Base-by-base conservation (phyloP, 2,888 invertebrate species). In the Ariolimax columbianus region DNA sequence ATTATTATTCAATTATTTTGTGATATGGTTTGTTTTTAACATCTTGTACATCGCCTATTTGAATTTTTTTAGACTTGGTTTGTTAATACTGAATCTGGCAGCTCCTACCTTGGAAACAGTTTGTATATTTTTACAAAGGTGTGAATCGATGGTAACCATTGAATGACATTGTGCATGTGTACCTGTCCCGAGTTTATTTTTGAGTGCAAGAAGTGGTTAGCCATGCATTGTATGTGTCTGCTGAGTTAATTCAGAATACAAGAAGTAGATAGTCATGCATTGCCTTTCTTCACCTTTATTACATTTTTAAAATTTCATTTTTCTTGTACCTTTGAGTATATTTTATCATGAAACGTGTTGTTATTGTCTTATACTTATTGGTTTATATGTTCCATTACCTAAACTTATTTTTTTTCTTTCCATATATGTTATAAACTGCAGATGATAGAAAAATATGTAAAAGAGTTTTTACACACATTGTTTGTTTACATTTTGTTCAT, bases 1-100 rank as follows among this genome's bases (percentile, higher is more conserved):
- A 17, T 75, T 40, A 75, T 51, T 81, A 82, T 75, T 59, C 30
- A 63, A 40, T 82, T 73, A 72, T 19, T n/a, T 59, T 82, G 72
- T 72, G 59, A 72, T 55, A 55, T 30, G 23, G 33, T 75, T 55
- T 75, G 17, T 81, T 9, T 59, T 40, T 30, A 78, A 40, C n/a
- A 63, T 81, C 3, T 55, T 70, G 51, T 73, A 33, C 26, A 30
- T 70, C 36, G 26, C 2, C 38, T 38, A 23, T 51, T 70, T 70
- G 33, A 43, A n/a, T 70, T 79, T 66, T n/a, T 68, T 79, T 38
- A 68, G 40, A 43, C 63, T 30, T 79, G 43, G 26, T 66, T 40
- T 43, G 40, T 47, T 51, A 66, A 9, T 55, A 72, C 59, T 38
- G 51, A 51, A 55, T 51, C 51, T 47, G 81, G 81, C 81, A 81